Percentiles rank a stretch among this genome's conserved stretches.
phyloP scores from a whole-genome alignment of 1,140 invertebrate species.

The Aplysia californica region DNA sequence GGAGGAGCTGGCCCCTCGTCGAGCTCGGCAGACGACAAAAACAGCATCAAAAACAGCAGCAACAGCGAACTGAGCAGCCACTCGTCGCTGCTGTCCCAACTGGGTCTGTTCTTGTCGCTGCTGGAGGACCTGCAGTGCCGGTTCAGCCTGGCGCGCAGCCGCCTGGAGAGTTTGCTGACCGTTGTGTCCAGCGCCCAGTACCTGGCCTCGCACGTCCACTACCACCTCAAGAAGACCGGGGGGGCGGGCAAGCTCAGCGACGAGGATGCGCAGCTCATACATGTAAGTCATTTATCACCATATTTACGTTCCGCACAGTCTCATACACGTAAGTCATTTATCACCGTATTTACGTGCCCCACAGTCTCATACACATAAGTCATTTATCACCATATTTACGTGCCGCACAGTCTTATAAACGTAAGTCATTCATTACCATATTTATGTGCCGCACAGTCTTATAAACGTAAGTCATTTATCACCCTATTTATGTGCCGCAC shows the following conservation, averaged over 20 bases:
- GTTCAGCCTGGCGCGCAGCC: slow-evolving; percentile 83
- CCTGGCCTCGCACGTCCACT: slow-evolving; percentile 55
- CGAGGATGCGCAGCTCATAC: slow-evolving; percentile 77
- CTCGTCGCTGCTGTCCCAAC: slow-evolving; percentile 55
- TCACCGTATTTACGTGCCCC: too few species aligned
- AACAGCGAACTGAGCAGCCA: too few species aligned
- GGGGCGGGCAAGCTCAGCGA: slow-evolving; percentile 53
- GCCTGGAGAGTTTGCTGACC: slow-evolving; percentile 51
- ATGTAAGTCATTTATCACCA: too few species aligned
- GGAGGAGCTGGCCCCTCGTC: too few species aligned
- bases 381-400: too few species aligned
- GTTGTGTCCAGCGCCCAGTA: slow-evolving; percentile 47
- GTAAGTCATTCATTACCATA: not conserved
- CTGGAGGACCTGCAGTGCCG: slow-evolving; percentile 85
- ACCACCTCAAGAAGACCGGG: slow-evolving; percentile 51
- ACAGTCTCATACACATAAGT: not conserved
- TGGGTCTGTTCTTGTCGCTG: slow-evolving; percentile 68
- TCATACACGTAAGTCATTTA: not conserved
- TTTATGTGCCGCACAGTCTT: not conserved
- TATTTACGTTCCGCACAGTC: too few species aligned
- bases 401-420: not conserved
- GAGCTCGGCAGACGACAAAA: too few species aligned
- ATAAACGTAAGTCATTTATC: not conserved
- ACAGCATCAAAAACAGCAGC: too few species aligned
- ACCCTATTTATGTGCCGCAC: too few species aligned